Evolutionary conservation across 2,113 vertebrate species (phyloP).

Genomic region (Lepidiolamprologus cunningtoni): DNA sequence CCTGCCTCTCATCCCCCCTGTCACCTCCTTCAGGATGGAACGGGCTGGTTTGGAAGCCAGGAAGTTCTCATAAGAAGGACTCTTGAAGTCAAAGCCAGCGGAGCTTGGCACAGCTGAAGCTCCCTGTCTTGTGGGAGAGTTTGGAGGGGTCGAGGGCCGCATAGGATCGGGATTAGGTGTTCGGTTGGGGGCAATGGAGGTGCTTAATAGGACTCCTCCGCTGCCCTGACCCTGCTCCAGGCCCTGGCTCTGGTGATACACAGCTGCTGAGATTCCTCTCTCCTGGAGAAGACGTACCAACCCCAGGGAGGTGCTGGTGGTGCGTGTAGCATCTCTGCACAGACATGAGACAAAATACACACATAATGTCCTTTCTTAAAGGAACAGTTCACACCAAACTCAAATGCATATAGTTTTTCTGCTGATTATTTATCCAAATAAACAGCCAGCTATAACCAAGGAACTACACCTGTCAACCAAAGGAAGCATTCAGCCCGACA

Average conservation of each 20-base stretch:
- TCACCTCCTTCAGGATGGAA: slow-evolving; percentile 90
- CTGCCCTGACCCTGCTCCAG: slow-evolving; percentile 74
- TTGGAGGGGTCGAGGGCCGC: slow-evolving; percentile 82
- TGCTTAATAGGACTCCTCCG: slow-evolving; percentile 70
- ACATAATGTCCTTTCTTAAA: background rate
- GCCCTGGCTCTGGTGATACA: slow-evolving; percentile 88
- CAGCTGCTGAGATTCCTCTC: slow-evolving; percentile 89
- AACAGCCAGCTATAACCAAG: background rate
- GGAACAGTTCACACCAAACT: background rate
- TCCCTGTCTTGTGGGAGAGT: slow-evolving; percentile 73
- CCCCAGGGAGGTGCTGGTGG: slow-evolving; percentile 94
- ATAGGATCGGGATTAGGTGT: slow-evolving; percentile 71
- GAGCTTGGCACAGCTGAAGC: slow-evolving; percentile 44
- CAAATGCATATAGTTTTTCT: background rate
- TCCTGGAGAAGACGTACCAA: slow-evolving; percentile 95
- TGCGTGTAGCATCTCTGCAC: slow-evolving; percentile 86
- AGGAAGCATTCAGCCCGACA: background rate
- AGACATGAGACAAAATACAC: background rate
- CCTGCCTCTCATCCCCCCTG: slow-evolving; percentile 72
- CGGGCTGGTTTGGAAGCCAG: slow-evolving; percentile 91
- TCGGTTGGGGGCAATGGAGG: slow-evolving; percentile 60
- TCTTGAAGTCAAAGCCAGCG: slow-evolving; percentile 85
- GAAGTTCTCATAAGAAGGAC: slow-evolving; percentile 92
- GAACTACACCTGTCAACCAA: background rate
- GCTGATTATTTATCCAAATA: background rate